Conservation (phyloP, 2,888 invertebrate genomes). For the Cenopis cana region DNA sequence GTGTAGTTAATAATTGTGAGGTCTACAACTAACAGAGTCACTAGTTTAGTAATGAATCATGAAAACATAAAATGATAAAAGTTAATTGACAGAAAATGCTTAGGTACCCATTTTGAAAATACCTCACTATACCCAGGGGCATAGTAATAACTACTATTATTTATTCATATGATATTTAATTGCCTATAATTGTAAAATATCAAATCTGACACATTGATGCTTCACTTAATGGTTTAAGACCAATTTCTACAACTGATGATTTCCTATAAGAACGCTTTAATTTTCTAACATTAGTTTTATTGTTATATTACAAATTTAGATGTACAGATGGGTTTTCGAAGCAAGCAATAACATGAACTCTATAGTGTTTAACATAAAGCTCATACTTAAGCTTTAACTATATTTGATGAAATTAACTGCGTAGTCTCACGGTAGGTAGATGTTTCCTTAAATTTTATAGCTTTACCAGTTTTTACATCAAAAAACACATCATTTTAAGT, state of each 20-base stretch:
- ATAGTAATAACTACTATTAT: constrained; percentile 53
- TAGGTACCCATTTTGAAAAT: background rate
- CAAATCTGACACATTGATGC: constrained; percentile 65
- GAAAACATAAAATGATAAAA: background rate
- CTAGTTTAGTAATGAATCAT: background rate
- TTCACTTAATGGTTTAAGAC: constrained; percentile 62
- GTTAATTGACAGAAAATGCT: constrained; percentile 15
- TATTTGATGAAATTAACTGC: background rate
- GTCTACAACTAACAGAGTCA: too few species aligned
- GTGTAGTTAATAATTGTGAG: too few species aligned
- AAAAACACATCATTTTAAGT: constrained; percentile 19
- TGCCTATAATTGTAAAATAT: constrained; percentile 69
- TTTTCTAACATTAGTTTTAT: constrained; percentile 34
- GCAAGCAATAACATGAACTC: background rate
- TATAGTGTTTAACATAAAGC: background rate
- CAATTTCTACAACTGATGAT: constrained; percentile 52
- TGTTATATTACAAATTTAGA: constrained; percentile 20
- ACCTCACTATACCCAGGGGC: constrained; percentile 46
- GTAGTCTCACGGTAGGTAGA: background rate
- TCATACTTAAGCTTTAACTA: background rate
- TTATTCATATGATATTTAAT: constrained; percentile 75
- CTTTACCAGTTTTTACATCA: constrained; percentile 28
- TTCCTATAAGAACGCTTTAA: constrained; percentile 45
- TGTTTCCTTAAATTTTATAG: constrained; percentile 32
- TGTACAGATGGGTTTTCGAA: too few species aligned